phyloP scores from a whole-genome alignment of 2,888 invertebrate genomes.

The Scaptomyza flava region DNA sequence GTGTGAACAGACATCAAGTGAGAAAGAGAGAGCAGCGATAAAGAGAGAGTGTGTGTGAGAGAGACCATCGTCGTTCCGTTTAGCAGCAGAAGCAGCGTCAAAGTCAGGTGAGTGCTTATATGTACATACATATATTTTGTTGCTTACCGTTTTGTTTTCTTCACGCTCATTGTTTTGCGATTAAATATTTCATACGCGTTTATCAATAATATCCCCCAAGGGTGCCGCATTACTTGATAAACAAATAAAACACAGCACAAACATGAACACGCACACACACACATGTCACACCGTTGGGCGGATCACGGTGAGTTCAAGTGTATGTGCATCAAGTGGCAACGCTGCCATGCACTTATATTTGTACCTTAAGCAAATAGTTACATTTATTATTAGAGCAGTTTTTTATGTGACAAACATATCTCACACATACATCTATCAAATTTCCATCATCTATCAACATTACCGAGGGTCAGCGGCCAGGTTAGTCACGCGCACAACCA shows the following conservation, averaged over 20 bases:
- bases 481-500: conserved; percentile 43
- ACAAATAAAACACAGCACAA: conserved; percentile 45
- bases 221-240: conserved; percentile 69
- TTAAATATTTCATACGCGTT: conserved; percentile 76
- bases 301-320: background rate
- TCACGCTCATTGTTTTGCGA: conserved; percentile 47
- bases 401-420: conserved; percentile 12
- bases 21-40: conserved; percentile 8
- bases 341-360: conserved; percentile 8
- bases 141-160: conserved; percentile 50
- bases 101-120: conserved; percentile 62
- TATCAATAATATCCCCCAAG: conserved; percentile 69
- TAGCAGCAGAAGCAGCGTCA: conserved; percentile 48
- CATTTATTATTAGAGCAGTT: conserved; percentile 3
- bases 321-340: conserved; percentile 29
- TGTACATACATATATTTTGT: conserved; percentile 1
- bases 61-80: conserved; percentile 41
- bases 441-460: conserved; percentile 41
- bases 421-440: conserved; percentile 33
- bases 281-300: background rate
- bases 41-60: conserved; percentile 2
- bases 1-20: conserved; percentile 24
- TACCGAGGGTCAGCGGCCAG: conserved; percentile 17
- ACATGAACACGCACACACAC: conserved; percentile 1
- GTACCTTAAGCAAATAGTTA: conserved; percentile 32